Conservation (phyloP, 2,797 vertebrate species). For the Platalea minor region DNA sequence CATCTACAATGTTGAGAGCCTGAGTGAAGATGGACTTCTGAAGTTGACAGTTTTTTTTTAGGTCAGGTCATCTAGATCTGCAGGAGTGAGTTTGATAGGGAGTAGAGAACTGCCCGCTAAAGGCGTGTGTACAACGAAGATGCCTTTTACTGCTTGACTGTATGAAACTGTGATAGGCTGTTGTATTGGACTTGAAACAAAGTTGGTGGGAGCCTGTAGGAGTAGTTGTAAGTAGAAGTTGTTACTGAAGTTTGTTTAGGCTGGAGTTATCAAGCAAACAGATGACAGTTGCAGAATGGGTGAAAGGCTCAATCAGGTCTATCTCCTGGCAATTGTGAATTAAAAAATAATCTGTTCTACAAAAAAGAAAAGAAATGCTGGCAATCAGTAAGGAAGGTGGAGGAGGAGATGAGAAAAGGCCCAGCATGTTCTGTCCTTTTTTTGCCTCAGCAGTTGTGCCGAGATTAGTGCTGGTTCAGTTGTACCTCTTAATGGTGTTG, state of each 20-base stretch:
- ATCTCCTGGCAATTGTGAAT: neutral
- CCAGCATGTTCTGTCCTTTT: neutral
- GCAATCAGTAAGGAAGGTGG: neutral
- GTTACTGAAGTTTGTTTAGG: neutral
- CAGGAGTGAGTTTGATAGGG: neutral
- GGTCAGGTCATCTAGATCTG: rapidly evolving
- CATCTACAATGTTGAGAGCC: neutral
- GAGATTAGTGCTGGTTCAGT: neutral
- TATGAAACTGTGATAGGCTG: neutral
- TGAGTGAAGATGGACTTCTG: neutral
- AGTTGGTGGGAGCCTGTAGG: neutral
- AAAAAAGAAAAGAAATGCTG: neutral
- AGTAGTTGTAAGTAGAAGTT: neutral
- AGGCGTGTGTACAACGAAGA: neutral
- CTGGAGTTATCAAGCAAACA: neutral
- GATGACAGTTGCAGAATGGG: neutral
- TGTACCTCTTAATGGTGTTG: neutral
- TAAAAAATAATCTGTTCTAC: neutral
- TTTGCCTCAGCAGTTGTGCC: neutral
- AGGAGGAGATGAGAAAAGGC: neutral
- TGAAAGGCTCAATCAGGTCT: neutral
- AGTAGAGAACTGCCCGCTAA: neutral
- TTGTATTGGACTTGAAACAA: neutral
- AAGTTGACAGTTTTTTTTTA: neutral
- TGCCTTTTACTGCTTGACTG: neutral